phyloP scores from a whole-genome alignment of 2,113 vertebrate species.

The Laterallus jamaicensis region DNA sequence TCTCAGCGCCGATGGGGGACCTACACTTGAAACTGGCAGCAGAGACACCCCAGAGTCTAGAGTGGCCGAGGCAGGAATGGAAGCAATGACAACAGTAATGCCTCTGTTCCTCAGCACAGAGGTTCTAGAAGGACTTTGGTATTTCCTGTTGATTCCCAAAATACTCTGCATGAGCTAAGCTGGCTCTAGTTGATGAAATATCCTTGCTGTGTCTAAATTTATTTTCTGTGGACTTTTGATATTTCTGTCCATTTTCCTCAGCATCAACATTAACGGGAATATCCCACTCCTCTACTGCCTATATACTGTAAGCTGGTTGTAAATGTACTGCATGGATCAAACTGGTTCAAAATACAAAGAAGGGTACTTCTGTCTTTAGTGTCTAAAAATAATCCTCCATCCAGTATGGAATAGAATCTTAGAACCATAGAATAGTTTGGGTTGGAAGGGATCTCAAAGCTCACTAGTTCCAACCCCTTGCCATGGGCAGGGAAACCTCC shows the following conservation, averaged over 20 bases:
- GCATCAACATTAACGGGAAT: not conserved
- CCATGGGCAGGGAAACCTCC: too few species aligned
- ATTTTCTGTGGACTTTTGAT: not conserved
- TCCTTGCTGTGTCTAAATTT: not conserved
- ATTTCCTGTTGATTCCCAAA: constrained; percentile 41
- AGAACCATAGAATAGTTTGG: too few species aligned
- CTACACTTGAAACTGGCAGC: not conserved
- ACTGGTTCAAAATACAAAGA: not conserved
- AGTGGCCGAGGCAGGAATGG: not conserved
- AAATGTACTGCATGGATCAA: not conserved
- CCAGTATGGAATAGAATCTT: not conserved
- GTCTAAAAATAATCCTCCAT: not conserved
- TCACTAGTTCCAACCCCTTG: too few species aligned
- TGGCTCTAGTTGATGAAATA: not conserved
- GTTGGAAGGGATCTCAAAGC: too few species aligned
- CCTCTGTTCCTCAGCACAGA: constrained; percentile 7
- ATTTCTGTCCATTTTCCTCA: not conserved
- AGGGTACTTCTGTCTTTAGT: not conserved
- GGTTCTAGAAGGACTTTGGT: constrained; percentile 1
- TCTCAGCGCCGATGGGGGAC: not conserved
- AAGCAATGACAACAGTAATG: constrained; percentile 1
- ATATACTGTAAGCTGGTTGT: not conserved
- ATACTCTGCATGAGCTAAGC: constrained; percentile 14
- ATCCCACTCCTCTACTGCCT: not conserved
- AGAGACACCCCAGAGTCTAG: not conserved